These are phyloP conservation scores for Drosophila bocki DNA, from an alignment of 1,140 invertebrate species.

Conservation along the genomic window DNA sequence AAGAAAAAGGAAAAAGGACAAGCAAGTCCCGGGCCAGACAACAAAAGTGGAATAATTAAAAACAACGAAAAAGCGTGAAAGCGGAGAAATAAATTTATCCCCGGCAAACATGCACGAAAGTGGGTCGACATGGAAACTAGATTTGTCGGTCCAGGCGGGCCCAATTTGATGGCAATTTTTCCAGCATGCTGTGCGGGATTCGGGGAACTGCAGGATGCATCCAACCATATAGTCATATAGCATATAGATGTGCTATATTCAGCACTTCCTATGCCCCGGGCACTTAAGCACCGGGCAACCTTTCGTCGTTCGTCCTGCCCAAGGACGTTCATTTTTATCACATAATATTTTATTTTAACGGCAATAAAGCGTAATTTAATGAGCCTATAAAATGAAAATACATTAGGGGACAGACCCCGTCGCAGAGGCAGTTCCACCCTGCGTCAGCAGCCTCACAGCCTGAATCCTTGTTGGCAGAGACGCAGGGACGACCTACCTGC, in stretches of 20 bases:
- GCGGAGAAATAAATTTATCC: conserved; percentile 46
- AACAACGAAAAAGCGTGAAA: conserved; percentile 55
- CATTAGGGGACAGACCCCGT: conserved; percentile 50
- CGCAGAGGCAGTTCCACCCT: conserved; percentile 6
- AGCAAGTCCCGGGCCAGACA: conserved; percentile 32
- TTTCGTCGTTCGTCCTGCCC: conserved; percentile 51
- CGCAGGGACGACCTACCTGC: conserved; percentile 39
- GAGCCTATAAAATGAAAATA: conserved; percentile 83
- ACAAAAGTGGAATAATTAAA: conserved; percentile 71
- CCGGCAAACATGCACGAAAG: conserved; percentile 27
- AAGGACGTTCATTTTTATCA: conserved; percentile 72
- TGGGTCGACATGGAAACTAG: conserved; percentile 48
- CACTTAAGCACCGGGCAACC: conserved; percentile 47
- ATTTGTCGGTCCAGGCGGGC: conserved; percentile 21
- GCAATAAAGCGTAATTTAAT: conserved; percentile 84
- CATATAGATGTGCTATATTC: conserved; percentile 9
- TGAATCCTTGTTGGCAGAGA: conserved; percentile 14
- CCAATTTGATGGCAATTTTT: conserved; percentile 32
- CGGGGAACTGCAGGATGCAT: conserved; percentile 28
- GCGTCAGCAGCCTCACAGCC: conserved; percentile 5
- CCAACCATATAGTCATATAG: conserved; percentile 10
- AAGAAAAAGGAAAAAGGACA: conserved; percentile 17
- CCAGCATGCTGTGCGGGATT: conserved; percentile 3
- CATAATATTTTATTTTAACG: conserved; percentile 84
- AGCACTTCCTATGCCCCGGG: conserved; percentile 6